Base-by-base conservation (phyloP, 2,888 invertebrate species). In the Tenthredo scrophulariae region DNA sequence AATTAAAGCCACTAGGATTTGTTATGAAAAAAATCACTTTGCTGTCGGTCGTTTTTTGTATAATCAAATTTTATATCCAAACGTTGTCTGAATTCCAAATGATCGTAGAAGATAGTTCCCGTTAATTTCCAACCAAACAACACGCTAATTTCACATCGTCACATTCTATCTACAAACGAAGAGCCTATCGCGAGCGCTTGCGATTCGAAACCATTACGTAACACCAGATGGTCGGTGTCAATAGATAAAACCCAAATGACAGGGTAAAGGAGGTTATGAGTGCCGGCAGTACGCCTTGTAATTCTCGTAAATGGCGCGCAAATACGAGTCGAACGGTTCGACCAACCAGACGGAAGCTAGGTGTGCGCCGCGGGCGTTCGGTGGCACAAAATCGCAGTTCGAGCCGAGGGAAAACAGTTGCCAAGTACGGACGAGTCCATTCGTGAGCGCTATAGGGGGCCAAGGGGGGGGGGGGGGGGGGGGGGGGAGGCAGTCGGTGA, bases 341-440 rank as follows among this genome's bases (percentile, higher is more conserved):
- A 54, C 50, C 77, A 77, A 54, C 29, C 77, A 40, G 77, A 77
- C 10, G 46, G 9, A n/a, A 54, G 77, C 77, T 77, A 10, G 10
- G 29, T 2, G 29, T 33, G 62, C 58, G 80, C 80, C 80, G 40
- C 62, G 58, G 77, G 58, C 62, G 37, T 62, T 15, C 37, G 37
- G 40, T 40, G 62, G 80, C 62, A 40, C n/a, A 37, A 62, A 62
- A 40, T 22, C 9, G 80, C 26, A 62, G 40, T 62, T 80, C 22
- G 22, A 54, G 62, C 40, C 58, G 80, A 80, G 80, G 62, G 80
- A 80, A 80, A 80, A 80, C 80, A 80, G 80, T 80, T 58, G 80
- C 80, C 80, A 80, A 80, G 58, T 62, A n/a, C 80, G 83, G 83
- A 83, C 83, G 83, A 83, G 83, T 83, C 83, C 83, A 83, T 83